phyloP scores from a whole-genome alignment of 2,888 invertebrate genomes.

The Drosophila antonietae region DNA sequence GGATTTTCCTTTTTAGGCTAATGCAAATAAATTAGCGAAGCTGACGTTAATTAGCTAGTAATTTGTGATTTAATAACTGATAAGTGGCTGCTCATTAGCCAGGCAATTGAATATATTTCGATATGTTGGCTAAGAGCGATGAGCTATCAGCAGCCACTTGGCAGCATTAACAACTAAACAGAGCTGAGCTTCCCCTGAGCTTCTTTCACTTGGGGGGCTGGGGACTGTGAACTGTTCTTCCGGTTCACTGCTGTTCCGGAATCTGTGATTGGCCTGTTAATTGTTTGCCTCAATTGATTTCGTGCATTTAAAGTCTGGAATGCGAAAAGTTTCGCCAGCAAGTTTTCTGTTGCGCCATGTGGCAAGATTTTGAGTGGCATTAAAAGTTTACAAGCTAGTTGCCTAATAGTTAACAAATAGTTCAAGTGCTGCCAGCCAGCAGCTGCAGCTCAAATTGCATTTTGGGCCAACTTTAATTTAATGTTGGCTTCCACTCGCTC shows the following conservation, averaged over 20 bases:
- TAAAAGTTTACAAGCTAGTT: constrained; percentile 59
- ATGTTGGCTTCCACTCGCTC: constrained; percentile 6
- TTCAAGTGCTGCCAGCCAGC: constrained; percentile 20
- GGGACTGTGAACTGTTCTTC: constrained; percentile 32
- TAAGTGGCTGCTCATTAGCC: constrained; percentile 32
- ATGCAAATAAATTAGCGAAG: constrained; percentile 33
- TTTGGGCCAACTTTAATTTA: constrained; percentile 20
- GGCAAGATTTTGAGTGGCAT: constrained; percentile 43
- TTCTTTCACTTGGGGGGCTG: constrained; percentile 5
- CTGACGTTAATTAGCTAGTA: constrained; percentile 39
- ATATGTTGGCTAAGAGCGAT: constrained; percentile 22
- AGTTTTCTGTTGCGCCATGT: constrained; percentile 44
- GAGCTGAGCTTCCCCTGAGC: constrained; percentile 14
- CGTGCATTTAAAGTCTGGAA: constrained; percentile 57
- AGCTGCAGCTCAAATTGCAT: constrained; percentile 32
- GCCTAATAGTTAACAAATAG: constrained; percentile 56
- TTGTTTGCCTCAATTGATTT: constrained; percentile 73
- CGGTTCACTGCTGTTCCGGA: constrained; percentile 62
- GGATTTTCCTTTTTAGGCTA: constrained; percentile 12
- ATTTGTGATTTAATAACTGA: constrained; percentile 43
- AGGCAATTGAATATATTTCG: constrained; percentile 23
- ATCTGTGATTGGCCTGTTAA: constrained; percentile 71
- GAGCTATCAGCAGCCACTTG: constrained; percentile 19
- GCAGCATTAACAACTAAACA: constrained; percentile 1
- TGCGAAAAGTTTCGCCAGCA: constrained; percentile 45